Percentiles rank a stretch among this genome's conserved stretches.
Evolutionary conservation across 2,113 vertebrate genomes (phyloP).

Genomic region (Corythaeola cristata): DNA sequence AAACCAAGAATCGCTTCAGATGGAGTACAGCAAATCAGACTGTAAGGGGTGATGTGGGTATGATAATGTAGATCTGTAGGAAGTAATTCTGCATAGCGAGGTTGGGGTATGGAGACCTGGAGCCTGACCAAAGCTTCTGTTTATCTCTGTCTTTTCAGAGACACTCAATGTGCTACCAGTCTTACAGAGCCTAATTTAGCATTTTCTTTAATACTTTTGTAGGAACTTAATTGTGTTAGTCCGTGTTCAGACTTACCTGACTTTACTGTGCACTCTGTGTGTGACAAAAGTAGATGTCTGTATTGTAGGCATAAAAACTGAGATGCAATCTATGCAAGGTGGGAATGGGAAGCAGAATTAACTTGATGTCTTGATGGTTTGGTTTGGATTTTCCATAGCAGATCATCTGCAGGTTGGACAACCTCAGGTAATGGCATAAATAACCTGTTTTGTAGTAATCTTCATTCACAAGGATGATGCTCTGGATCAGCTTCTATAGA

Average conservation of each 20-base stretch:
- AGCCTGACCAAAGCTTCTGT: background rate
- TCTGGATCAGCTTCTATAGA: background rate
- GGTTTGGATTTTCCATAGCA: background rate
- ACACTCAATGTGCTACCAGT: background rate
- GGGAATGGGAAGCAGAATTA: background rate
- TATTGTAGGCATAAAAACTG: background rate
- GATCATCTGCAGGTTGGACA: background rate
- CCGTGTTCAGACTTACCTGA: background rate
- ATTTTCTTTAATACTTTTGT: background rate
- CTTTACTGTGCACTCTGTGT: background rate
- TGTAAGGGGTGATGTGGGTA: fast-evolving
- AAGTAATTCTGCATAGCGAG: background rate
- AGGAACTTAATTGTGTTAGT: background rate
- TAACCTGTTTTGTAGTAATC: background rate
- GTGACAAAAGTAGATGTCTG: background rate
- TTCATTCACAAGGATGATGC: background rate
- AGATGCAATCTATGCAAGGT: background rate
- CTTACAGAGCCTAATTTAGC: background rate
- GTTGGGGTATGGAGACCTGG: background rate
- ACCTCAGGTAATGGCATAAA: background rate
- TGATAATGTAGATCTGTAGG: background rate
- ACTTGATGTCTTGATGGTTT: background rate
- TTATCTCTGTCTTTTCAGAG: background rate
- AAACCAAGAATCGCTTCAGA: background rate
- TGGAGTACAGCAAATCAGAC: background rate